Conservation (phyloP, 2,888 invertebrate genomes). For the Clanis bilineata region DNA sequence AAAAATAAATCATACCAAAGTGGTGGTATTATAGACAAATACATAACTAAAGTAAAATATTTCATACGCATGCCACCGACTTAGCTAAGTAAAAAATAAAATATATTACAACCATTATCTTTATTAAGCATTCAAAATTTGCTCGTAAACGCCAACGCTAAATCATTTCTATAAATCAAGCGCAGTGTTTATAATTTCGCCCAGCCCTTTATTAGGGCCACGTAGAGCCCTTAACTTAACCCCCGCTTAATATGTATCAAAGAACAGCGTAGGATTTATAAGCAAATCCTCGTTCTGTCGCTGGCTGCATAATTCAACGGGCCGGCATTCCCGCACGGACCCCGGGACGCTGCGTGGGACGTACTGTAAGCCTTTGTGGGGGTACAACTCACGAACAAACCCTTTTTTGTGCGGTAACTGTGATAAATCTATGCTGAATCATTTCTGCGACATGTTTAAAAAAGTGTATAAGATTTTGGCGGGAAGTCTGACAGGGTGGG, state of each 20-base stretch:
- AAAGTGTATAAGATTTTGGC: too few relatives aligned
- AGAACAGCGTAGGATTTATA: constrained; percentile 25
- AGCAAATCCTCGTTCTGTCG: constrained; percentile 37
- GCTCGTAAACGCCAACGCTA: not conserved
- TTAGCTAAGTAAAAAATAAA: too few relatives aligned
- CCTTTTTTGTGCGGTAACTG: too few relatives aligned
- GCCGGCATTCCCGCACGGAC: constrained; percentile 50
- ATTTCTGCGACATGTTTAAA: too few relatives aligned
- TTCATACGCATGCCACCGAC: too few relatives aligned
- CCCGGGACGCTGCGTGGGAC: constrained; percentile 27
- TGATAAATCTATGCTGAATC: too few relatives aligned
- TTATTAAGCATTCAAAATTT: not conserved
- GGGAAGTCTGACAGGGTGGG: too few relatives aligned
- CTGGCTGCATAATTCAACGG: constrained; percentile 51
- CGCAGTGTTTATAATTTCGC: not conserved
- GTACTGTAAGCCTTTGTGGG: not conserved
- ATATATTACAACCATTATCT: not conserved
- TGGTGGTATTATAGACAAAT: too few relatives aligned
- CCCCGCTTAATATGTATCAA: constrained; percentile 26
- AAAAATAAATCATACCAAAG: too few relatives aligned
- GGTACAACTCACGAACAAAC: not conserved
- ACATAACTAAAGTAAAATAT: too few relatives aligned
- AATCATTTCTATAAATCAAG: not conserved
- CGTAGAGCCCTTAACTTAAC: not conserved
- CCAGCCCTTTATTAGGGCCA: constrained; percentile 13